Percentiles rank a stretch among this genome's conserved stretches.
These are phyloP conservation scores for Crossaster papposus DNA, from an alignment of 53 echinoderm and acorn worm genomes.

Conservation along the genomic window DNA sequence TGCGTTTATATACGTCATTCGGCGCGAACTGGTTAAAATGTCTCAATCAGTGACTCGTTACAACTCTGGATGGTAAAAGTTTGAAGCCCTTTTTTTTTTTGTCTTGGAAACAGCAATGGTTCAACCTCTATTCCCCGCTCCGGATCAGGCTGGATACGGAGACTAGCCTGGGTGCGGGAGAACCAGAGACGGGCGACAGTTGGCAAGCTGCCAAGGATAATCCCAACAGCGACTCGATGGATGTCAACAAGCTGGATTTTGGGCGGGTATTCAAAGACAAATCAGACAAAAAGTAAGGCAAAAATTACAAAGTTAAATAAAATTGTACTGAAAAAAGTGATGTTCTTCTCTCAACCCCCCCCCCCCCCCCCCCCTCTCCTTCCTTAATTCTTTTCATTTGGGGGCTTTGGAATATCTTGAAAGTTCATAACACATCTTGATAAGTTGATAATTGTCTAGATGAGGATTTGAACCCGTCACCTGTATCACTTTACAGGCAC, in stretches of 20 bases:
- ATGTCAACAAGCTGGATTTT: slow-evolving; percentile 59
- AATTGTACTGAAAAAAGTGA: too few relatives aligned
- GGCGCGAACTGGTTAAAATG: too few relatives aligned
- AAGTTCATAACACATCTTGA: neutral
- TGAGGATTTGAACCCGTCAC: too few relatives aligned
- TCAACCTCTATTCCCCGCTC: slow-evolving; percentile 66
- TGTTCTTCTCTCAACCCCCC: too few relatives aligned
- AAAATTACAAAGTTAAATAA: too few relatives aligned
- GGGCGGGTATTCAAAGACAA: slow-evolving; percentile 66
- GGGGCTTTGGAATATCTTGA: neutral
- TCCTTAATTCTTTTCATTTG: too few relatives aligned
- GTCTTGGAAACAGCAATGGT: slow-evolving; percentile 63
- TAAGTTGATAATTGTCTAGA: too few relatives aligned
- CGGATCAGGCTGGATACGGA: slow-evolving; percentile 30
- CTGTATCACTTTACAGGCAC: too few relatives aligned
- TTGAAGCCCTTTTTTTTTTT: neutral
- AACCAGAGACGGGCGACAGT: slow-evolving; percentile 8
- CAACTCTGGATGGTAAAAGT: too few relatives aligned
- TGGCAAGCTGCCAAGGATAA: neutral
- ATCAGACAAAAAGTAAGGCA: slow-evolving; percentile 65
- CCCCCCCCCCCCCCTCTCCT: too few relatives aligned
- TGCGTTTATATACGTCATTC: too few relatives aligned
- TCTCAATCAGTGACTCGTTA: too few relatives aligned
- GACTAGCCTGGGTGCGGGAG: neutral
- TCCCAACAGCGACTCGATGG: slow-evolving; percentile 8